These are phyloP conservation scores for Habrosyne pyritoides DNA, from an alignment of 2,888 invertebrate genomes.

Conservation along the genomic window DNA sequence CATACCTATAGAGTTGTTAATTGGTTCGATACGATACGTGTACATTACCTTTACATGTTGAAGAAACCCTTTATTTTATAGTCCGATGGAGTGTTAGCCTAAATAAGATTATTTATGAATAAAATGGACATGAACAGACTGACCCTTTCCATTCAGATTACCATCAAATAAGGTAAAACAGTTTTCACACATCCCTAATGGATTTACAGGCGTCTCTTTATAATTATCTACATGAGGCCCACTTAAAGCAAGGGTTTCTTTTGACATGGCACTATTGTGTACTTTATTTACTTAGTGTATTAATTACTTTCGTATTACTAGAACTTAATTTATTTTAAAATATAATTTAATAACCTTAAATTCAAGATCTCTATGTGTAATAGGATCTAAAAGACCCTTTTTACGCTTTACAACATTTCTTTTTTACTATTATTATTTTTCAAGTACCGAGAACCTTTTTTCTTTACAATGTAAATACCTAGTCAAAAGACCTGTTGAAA, in stretches of 20 bases:
- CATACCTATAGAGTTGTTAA: neutral
- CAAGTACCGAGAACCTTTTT: neutral
- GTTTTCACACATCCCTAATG: neutral
- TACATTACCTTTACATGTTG: neutral
- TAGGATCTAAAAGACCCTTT: slow-evolving; percentile 1
- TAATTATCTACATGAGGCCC: no score
- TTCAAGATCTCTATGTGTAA: no score
- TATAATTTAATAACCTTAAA: no score
- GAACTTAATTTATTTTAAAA: no score
- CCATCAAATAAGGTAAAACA: neutral
- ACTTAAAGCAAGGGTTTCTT: no score
- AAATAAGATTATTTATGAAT: neutral
- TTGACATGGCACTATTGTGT: no score
- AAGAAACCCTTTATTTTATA: neutral
- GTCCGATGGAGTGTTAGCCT: neutral
- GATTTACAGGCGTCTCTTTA: no score
- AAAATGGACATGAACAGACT: neutral
- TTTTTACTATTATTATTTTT: slow-evolving; percentile 1
- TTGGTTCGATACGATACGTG: no score
- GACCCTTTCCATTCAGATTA: neutral
- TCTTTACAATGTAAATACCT: neutral
- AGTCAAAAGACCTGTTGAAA: neutral
- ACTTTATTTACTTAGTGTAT: no score
- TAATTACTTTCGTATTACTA: no score
- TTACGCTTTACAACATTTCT: neutral